Evolutionary conservation across 2,888 invertebrate genomes (phyloP).

Genomic region (Diabrotica balteata): DNA sequence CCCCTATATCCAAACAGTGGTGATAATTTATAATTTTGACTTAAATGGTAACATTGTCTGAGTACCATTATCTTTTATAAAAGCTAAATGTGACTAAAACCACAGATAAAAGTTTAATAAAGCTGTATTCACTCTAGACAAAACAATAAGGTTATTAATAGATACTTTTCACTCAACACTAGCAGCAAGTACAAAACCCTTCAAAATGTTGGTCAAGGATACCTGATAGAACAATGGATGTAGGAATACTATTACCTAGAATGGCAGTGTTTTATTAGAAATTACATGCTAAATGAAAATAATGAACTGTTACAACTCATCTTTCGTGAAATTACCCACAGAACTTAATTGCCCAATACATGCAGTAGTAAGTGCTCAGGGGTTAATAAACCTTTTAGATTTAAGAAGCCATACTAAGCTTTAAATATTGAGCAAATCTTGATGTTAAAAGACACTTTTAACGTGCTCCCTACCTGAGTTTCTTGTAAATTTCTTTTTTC

Average conservation of each 20-base stretch:
- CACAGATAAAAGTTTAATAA: slow-evolving; percentile 1
- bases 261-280: slow-evolving; percentile 10
- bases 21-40: no score
- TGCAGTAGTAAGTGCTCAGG: slow-evolving; percentile 16
- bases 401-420: slow-evolving; percentile 21
- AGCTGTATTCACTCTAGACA: slow-evolving; percentile 2
- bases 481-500: slow-evolving; percentile 45
- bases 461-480: slow-evolving; percentile 48
- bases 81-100: neutral
- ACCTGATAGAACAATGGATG: slow-evolving; percentile 5
- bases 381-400: slow-evolving; percentile 18
- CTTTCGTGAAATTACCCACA: neutral
- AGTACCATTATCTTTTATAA: no score
- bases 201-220: slow-evolving; percentile 23
- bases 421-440: slow-evolving; percentile 1
- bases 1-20: no score
- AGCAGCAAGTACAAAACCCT: slow-evolving; percentile 14
- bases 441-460: slow-evolving; percentile 36
- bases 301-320: slow-evolving; percentile 1
- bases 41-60: no score
- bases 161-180: slow-evolving; percentile 7
- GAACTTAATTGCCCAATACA: slow-evolving; percentile 15
- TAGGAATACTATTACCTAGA: slow-evolving; percentile 3
- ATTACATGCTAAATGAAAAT: slow-evolving; percentile 7
- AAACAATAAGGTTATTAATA: slow-evolving; percentile 23